Conservation (phyloP, 2,888 invertebrate genomes). For the Drymonia ruficornis region DNA sequence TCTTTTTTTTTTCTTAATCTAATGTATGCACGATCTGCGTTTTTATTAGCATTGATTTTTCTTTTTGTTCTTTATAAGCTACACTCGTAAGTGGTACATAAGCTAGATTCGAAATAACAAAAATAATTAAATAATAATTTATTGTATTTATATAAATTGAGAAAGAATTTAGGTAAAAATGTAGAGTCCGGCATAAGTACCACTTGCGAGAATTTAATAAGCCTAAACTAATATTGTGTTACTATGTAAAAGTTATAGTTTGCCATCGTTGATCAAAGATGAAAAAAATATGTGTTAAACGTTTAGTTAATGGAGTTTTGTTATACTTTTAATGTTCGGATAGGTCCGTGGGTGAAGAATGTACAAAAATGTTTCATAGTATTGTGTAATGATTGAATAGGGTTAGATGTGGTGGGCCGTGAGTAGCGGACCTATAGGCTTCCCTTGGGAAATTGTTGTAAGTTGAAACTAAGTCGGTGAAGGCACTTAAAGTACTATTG, state of each 20-base stretch:
- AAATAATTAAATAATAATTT: constrained; percentile 65
- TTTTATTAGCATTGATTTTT: constrained; percentile 74
- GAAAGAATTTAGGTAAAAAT: constrained; percentile 39
- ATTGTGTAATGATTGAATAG: constrained; percentile 77
- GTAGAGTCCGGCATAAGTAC: constrained; percentile 52
- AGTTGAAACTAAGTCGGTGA: constrained; percentile 67
- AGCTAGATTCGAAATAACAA: constrained; percentile 44
- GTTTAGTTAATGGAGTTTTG: constrained; percentile 79
- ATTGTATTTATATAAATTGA: constrained; percentile 47
- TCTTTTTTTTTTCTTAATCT: constrained; percentile 68
- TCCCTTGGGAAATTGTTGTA: constrained; percentile 77
- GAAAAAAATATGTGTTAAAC: constrained; percentile 71
- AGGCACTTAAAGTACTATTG: constrained; percentile 84
- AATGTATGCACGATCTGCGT: constrained; percentile 83
- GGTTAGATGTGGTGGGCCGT: constrained; percentile 64
- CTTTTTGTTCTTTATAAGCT: constrained; percentile 61
- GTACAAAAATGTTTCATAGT: constrained; percentile 81
- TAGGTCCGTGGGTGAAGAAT: constrained; percentile 61
- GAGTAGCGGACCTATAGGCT: constrained; percentile 58
- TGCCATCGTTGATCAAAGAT: constrained; percentile 83
- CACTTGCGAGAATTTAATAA: constrained; percentile 55
- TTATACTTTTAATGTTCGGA: constrained; percentile 74
- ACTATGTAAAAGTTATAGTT: constrained; percentile 79
- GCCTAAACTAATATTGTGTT: constrained; percentile 81
- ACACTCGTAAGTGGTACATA: constrained; percentile 55